Conservation (phyloP, 2,888 invertebrate genomes). For the Perizoma flavofasciatum region DNA sequence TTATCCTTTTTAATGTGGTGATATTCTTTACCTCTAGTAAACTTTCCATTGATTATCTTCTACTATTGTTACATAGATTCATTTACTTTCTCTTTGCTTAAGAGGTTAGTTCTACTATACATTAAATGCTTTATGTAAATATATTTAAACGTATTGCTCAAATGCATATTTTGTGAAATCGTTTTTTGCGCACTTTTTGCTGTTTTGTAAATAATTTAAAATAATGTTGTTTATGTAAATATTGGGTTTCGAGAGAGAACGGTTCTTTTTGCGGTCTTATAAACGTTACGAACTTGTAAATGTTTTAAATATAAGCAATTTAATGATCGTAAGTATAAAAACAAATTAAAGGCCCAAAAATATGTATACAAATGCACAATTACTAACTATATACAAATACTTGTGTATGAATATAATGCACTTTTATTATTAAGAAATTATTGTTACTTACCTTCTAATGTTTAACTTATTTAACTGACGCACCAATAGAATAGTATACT, state of each 20-base stretch:
- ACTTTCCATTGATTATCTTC: conserved; percentile 23
- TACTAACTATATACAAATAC: conserved; percentile 66
- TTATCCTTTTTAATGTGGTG: conserved; percentile 19
- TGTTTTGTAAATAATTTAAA: conserved; percentile 71
- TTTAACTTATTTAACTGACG: conserved; percentile 51
- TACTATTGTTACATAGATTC: conserved; percentile 32
- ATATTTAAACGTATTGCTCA: conserved; percentile 80
- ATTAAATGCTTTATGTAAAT: conserved; percentile 77
- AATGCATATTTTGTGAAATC: conserved; percentile 83
- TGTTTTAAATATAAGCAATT: conserved; percentile 39
- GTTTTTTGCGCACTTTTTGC: conserved; percentile 83
- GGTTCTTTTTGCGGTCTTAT: conserved; percentile 49
- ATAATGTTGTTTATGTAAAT: conserved; percentile 59
- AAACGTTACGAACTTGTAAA: conserved; percentile 37
- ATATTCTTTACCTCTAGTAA: conserved; percentile 27
- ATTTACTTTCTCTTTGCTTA: conserved; percentile 33
- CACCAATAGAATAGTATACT: conserved; percentile 68
- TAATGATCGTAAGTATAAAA: conserved; percentile 64
- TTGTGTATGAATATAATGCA: conserved; percentile 63
- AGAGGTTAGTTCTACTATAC: conserved; percentile 43
- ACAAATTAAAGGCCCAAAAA: conserved; percentile 76
- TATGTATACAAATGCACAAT: conserved; percentile 81
- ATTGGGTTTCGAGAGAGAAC: conserved; percentile 62
- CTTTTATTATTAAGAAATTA: conserved; percentile 56
- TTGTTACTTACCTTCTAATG: conserved; percentile 50